Evolutionary conservation across 2,888 invertebrate genomes (phyloP).

Genomic region (Diloba caeruleocephala): DNA sequence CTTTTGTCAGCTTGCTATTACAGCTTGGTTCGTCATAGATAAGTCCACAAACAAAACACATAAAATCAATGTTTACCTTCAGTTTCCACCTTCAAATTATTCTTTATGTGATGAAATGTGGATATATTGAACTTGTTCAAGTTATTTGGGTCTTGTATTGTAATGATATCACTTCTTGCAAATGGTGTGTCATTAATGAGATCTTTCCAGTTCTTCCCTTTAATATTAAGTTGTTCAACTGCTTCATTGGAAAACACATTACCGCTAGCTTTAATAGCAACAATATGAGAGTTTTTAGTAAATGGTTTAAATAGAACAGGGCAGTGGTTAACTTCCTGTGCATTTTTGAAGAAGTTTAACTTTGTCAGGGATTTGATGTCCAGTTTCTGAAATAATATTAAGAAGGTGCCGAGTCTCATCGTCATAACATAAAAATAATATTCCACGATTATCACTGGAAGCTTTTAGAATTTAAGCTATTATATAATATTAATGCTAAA

Average conservation of each 20-base stretch:
- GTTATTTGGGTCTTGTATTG: slow-evolving; percentile 96
- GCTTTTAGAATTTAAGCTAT: too few relatives aligned
- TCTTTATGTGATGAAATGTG: slow-evolving; percentile 97
- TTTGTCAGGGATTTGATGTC: slow-evolving; percentile 95
- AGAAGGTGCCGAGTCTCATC: too few relatives aligned
- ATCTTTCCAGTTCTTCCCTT: slow-evolving; percentile 98
- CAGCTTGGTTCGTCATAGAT: too few relatives aligned
- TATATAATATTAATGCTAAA: too few relatives aligned
- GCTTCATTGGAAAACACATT: slow-evolving; percentile 99
- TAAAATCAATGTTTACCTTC: too few relatives aligned
- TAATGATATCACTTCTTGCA: slow-evolving; percentile 96
- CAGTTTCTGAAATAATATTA: slow-evolving; percentile 89
- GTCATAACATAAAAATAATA: too few relatives aligned
- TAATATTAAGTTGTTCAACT: slow-evolving; percentile 98
- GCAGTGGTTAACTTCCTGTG: slow-evolving; percentile 95
- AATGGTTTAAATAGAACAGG: slow-evolving; percentile 98
- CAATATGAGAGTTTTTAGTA: slow-evolving; percentile 98
- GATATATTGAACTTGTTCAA: slow-evolving; percentile 98
- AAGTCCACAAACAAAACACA: too few relatives aligned
- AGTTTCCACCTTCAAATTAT: slow-evolving; percentile 95
- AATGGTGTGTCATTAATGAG: slow-evolving; percentile 97
- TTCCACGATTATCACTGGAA: too few relatives aligned
- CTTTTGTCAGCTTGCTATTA: too few relatives aligned
- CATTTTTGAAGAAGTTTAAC: slow-evolving; percentile 96
- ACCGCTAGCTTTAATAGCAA: slow-evolving; percentile 96